A percentile compares a stretch with the other conserved stretches of the same genome.
Conservation (phyloP, 2,888 invertebrate genomes). For the Sialis fuliginosa region DNA sequence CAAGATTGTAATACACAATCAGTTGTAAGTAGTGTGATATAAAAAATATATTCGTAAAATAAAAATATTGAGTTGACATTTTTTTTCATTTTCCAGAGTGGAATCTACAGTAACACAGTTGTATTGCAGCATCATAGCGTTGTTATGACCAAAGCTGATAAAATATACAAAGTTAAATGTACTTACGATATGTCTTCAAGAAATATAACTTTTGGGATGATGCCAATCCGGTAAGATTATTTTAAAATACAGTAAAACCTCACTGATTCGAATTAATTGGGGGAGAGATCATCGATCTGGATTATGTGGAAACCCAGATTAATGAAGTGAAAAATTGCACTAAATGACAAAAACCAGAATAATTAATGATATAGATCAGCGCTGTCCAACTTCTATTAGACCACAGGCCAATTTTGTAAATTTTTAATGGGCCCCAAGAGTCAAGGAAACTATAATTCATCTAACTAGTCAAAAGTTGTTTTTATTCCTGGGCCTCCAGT, state of each 20-base stretch:
- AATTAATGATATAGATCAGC: too few relatives aligned
- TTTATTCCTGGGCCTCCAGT: too few relatives aligned
- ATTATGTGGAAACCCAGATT: too few relatives aligned
- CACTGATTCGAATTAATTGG: neutral
- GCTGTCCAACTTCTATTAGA: too few relatives aligned
- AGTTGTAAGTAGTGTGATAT: constrained; percentile 46
- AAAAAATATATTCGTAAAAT: neutral
- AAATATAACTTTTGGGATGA: constrained; percentile 94
- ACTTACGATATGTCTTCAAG: constrained; percentile 93
- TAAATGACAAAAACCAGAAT: too few relatives aligned
- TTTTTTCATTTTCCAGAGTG: constrained; percentile 43
- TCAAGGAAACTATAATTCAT: too few relatives aligned
- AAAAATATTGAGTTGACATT: neutral
- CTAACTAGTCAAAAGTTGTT: too few relatives aligned
- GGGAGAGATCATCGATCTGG: too few relatives aligned
- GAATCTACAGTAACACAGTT: constrained; percentile 85
- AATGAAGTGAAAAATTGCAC: too few relatives aligned
- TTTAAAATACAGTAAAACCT: neutral
- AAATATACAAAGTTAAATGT: constrained; percentile 91
- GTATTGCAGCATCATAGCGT: constrained; percentile 90
- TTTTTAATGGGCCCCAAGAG: too few relatives aligned
- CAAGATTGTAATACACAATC: constrained; percentile 93
- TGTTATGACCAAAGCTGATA: constrained; percentile 91
- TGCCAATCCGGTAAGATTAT: constrained; percentile 63
- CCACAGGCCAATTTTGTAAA: too few relatives aligned